Conservation (phyloP, 1,140 invertebrate genomes). For the Drosophila mayri region DNA sequence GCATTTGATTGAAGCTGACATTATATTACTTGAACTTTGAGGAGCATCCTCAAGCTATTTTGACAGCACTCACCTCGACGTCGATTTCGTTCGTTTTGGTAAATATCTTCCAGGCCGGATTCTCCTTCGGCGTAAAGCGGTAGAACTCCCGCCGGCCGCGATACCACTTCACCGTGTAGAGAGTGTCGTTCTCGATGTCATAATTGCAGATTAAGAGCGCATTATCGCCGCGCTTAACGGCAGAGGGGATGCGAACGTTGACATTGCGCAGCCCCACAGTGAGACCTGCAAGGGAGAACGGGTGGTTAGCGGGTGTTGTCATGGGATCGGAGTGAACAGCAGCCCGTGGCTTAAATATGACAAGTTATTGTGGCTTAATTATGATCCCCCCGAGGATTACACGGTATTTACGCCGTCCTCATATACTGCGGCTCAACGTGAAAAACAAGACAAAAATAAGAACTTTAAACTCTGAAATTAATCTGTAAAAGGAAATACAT, state of each 20-base stretch:
- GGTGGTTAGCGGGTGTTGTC: conserved; percentile 32
- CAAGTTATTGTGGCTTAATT: conserved; percentile 82
- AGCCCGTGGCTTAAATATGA: conserved; percentile 68
- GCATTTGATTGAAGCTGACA: not conserved
- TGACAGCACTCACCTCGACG: conserved; percentile 88
- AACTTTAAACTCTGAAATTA: not conserved
- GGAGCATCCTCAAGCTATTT: not conserved
- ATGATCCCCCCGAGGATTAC: conserved; percentile 72
- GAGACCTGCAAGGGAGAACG: conserved; percentile 56
- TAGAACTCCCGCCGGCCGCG: conserved; percentile 88
- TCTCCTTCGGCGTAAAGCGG: conserved; percentile 88
- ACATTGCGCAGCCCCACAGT: conserved; percentile 86
- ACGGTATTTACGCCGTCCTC: conserved; percentile 44
- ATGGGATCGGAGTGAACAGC: conserved; percentile 13
- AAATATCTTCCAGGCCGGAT: conserved; percentile 89
- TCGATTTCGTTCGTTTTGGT: conserved; percentile 88
- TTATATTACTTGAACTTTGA: not conserved
- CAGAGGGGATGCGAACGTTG: conserved; percentile 89
- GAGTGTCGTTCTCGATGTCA: conserved; percentile 90
- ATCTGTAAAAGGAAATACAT: not conserved
- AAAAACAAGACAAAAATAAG: conserved; percentile 7
- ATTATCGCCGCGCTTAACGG: conserved; percentile 89
- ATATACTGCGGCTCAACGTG: conserved; percentile 8
- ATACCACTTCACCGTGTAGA: conserved; percentile 96
- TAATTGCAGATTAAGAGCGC: conserved; percentile 91